Evolutionary conservation across 1,140 invertebrate genomes (phyloP).

Genomic region (Octopus bimaculoides): DNA sequence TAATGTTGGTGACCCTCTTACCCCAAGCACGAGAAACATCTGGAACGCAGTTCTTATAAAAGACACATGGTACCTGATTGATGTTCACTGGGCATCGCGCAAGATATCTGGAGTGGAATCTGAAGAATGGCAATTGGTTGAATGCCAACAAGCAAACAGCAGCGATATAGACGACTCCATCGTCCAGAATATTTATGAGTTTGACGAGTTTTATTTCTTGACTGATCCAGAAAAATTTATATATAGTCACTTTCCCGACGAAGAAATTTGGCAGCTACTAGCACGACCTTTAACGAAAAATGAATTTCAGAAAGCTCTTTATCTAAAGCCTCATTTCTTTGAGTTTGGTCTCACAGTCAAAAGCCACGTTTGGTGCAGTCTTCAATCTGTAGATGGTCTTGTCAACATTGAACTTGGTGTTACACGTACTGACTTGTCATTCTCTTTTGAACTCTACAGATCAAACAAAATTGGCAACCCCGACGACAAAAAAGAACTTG

Average conservation of each 20-base stretch:
- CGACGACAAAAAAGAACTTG: constrained; percentile 29
- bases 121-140: constrained; percentile 49
- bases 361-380: constrained; percentile 35
- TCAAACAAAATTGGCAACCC: neutral
- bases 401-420: constrained; percentile 12
- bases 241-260: constrained; percentile 47
- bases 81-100: constrained; percentile 52
- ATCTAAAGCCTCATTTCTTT: constrained; percentile 47
- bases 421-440: constrained; percentile 28
- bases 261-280: constrained; percentile 46
- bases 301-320: constrained; percentile 41
- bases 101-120: constrained; percentile 45
- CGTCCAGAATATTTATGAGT: constrained; percentile 43
- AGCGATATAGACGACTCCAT: constrained; percentile 36
- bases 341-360: constrained; percentile 38
- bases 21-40: constrained; percentile 46
- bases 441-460: constrained; percentile 37
- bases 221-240: constrained; percentile 48
- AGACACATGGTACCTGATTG: constrained; percentile 49
- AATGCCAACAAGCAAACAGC: constrained; percentile 40
- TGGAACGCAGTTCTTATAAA: constrained; percentile 53
- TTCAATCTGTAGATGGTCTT: constrained; percentile 39
- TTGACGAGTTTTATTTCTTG: constrained; percentile 55
- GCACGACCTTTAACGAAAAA: constrained; percentile 28
- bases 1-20: constrained; percentile 44